Evolutionary conservation across 2,113 vertebrate species (phyloP).

Genomic region (Hippocampus comes): DNA sequence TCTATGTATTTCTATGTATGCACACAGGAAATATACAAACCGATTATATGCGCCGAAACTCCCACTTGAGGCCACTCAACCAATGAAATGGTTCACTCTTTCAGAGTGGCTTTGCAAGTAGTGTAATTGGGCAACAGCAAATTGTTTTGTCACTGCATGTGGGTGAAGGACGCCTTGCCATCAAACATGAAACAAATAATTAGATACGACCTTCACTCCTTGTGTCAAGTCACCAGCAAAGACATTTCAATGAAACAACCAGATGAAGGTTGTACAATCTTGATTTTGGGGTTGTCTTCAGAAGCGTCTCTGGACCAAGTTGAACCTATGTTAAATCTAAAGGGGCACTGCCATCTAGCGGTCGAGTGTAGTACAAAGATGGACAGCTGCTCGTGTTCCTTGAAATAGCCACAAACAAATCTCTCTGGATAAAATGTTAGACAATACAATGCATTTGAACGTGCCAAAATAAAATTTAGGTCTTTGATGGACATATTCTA

Average conservation of each 20-base stretch:
- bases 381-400: not conserved
- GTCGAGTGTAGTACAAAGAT: not conserved
- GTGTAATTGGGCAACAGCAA: not conserved
- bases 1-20: not conserved
- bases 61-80: not conserved
- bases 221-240: not conserved
- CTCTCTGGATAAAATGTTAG: too few species aligned
- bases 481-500: not conserved
- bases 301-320: not conserved
- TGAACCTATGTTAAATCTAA: not conserved
- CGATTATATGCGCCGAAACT: not conserved
- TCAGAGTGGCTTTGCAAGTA: not conserved
- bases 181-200: not conserved
- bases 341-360: conserved; percentile 5
- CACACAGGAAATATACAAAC: not conserved
- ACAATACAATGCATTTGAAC: too few species aligned
- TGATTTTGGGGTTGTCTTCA: not conserved
- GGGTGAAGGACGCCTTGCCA: too few species aligned
- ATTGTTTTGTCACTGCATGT: too few species aligned
- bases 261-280: not conserved
- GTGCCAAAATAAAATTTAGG: not conserved
- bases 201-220: not conserved
- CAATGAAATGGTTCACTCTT: not conserved
- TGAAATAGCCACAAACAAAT: too few species aligned
- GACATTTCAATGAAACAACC: not conserved